These are phyloP conservation scores for Noctua fimbriata DNA, from an alignment of 2,888 invertebrate species.

Conservation along the genomic window DNA sequence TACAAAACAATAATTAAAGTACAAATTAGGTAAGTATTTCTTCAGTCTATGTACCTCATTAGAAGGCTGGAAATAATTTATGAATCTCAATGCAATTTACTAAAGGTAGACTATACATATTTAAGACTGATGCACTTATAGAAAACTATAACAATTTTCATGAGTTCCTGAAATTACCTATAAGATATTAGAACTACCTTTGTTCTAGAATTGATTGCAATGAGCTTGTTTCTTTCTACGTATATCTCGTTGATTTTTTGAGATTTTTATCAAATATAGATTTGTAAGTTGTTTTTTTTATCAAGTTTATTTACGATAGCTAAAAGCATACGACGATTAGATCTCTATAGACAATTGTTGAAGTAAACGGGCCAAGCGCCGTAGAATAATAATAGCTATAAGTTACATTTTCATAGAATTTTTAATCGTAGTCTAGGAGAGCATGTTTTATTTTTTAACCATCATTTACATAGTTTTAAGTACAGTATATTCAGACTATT, in stretches of 20 bases:
- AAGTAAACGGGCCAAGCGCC: conserved; percentile 84
- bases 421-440: conserved; percentile 77
- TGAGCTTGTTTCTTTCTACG: conserved; percentile 64
- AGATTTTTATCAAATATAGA: conserved; percentile 75
- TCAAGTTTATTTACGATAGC: conserved; percentile 83
- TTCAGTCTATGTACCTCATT: conserved; percentile 31
- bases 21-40: conserved; percentile 33
- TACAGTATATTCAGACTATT: conserved; percentile 75
- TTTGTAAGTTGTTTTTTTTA: conserved; percentile 76
- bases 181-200: conserved; percentile 60
- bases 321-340: conserved; percentile 87
- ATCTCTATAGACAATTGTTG: conserved; percentile 87
- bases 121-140: conserved; percentile 50
- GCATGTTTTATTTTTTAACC: conserved; percentile 88
- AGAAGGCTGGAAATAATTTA: conserved; percentile 44
- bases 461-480: conserved; percentile 76
- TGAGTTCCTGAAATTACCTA: conserved; percentile 47
- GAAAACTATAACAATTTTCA: conserved; percentile 41
- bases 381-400: conserved; percentile 67
- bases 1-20: conserved; percentile 58
- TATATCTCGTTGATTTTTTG: conserved; percentile 75
- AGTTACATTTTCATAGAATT: conserved; percentile 72
- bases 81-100: conserved; percentile 61
- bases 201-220: conserved; percentile 61
- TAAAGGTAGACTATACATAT: conserved; percentile 40